Evolutionary conservation across 1,140 invertebrate genomes (phyloP).

Genomic region (Phenacoccus solenopsis): DNA sequence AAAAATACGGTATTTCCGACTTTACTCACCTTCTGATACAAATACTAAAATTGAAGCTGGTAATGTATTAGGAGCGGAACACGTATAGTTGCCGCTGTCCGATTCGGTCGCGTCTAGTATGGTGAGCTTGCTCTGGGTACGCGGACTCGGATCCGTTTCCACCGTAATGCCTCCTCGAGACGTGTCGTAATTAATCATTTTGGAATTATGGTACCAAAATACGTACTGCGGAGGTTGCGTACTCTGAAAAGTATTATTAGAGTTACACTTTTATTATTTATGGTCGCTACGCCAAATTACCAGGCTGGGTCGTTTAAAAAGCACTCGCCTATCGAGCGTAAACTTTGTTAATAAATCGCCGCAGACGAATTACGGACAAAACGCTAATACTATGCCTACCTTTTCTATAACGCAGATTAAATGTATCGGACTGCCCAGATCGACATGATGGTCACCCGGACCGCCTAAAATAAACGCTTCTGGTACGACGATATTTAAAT

Average conservation of each 20-base stretch:
- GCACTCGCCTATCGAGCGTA: neutral
- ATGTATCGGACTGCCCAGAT: constrained; percentile 77
- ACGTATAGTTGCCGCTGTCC: constrained; percentile 84
- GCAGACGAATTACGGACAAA: neutral
- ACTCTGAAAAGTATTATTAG: constrained; percentile 48
- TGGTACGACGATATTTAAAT: constrained; percentile 74
- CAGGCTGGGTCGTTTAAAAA: no score
- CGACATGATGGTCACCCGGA: constrained; percentile 69
- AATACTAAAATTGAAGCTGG: constrained; percentile 78
- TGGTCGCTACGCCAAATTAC: neutral
- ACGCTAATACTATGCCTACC: constrained; percentile 40
- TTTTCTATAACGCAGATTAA: constrained; percentile 86
- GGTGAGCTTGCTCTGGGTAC: constrained; percentile 67
- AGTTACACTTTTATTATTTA: neutral
- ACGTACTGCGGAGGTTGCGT: constrained; percentile 79
- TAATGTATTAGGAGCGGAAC: constrained; percentile 77
- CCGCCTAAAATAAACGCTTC: constrained; percentile 73
- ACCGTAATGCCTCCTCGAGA: constrained; percentile 69
- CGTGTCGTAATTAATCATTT: constrained; percentile 85
- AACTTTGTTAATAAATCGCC: neutral
- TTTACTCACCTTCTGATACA: constrained; percentile 65
- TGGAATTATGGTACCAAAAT: constrained; percentile 84
- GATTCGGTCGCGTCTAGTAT: constrained; percentile 68
- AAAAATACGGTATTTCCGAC: neutral
- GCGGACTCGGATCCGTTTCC: constrained; percentile 67